Evolutionary conservation across 2,888 invertebrate species (phyloP), one percentile per base, ranked within the genome.

Genomic region (Xestoiulus laeticollis): DNA sequence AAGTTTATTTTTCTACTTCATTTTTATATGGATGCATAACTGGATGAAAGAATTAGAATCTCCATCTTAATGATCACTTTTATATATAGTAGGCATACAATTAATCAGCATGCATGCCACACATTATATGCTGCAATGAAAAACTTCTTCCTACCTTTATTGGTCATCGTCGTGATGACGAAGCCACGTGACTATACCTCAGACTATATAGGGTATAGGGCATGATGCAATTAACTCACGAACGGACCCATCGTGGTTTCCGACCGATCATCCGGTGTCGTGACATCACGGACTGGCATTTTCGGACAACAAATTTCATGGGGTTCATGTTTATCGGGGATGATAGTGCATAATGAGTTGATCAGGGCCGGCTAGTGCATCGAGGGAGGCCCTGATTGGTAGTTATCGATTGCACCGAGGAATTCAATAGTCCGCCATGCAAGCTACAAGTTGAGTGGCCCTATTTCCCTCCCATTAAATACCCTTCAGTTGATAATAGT

Each of bases 371-470:
- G 30, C 14, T 26, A 78, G 78, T 14, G 78, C 78, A 78, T 78
- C 78, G 78, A 78, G 78, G 30, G 78, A 78, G 78, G 26, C 78
- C 68, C 78, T 78, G 78, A 78, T 78, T 78, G 78, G 78, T 26
- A 78, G 78, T 78, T 78, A 78, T 78, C 78, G 78, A 78, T 78
- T 78, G 78, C 78, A 30, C 30, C 26, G 68, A 68, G 78, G 78
- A 78, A 78, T 78, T 78, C 30, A 78, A 78, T 78, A 30, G 78
- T 22, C 22, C 22, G 68, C 68, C 68, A 68, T 68, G 78, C 78
- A 78, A 38, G 78, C 78, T 78, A 78, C 78, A 78, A 78, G 78
- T 78, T 78, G 78, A 78, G 78, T 78, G 78, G 78, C 78, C 78
- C 78, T 78, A 78, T 78, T 78, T 78, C 30, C 78, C 78, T 78